Percentiles rank a stretch among this genome's conserved stretches.
Evolutionary conservation across 2,888 invertebrate genomes (phyloP).

Genomic region (Gnatocerus cornutus): DNA sequence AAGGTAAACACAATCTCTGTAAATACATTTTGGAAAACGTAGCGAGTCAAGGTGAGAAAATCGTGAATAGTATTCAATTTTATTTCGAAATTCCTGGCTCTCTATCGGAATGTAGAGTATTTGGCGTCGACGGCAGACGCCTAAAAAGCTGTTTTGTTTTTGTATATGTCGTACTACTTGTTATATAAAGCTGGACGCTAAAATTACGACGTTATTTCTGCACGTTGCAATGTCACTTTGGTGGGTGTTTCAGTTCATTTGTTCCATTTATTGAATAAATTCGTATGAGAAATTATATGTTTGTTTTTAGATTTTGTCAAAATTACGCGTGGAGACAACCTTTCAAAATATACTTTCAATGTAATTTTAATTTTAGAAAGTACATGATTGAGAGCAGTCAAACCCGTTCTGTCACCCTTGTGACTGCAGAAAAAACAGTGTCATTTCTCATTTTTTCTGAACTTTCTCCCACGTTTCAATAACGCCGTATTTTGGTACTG

Average conservation of each 20-base stretch:
- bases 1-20: conserved; percentile 29
- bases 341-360: conserved; percentile 27
- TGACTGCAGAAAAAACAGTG: conserved; percentile 1
- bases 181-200: conserved; percentile 53
- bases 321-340: conserved; percentile 5
- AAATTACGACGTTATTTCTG: conserved; percentile 53
- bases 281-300: too few species aligned
- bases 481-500: conserved; percentile 12
- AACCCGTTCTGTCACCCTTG: conserved; percentile 33
- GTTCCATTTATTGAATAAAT: conserved; percentile 31
- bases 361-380: conserved; percentile 25
- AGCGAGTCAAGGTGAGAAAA: conserved; percentile 40
- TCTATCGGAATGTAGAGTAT: conserved; percentile 34
- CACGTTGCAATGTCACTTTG: conserved; percentile 48
- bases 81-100: conserved; percentile 34
- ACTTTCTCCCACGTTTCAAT: conserved; percentile 3
- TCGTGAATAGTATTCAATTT: conserved; percentile 15
- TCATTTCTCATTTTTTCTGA: background rate
- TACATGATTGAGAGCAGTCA: conserved; percentile 16
- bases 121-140: conserved; percentile 48
- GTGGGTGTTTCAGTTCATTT: conserved; percentile 35
- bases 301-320: background rate
- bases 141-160: conserved; percentile 50
- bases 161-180: conserved; percentile 37
- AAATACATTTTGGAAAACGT: conserved; percentile 20